Evolutionary conservation across 1,140 invertebrate genomes (phyloP).

Genomic region (Zaprionus gabonicus): DNA sequence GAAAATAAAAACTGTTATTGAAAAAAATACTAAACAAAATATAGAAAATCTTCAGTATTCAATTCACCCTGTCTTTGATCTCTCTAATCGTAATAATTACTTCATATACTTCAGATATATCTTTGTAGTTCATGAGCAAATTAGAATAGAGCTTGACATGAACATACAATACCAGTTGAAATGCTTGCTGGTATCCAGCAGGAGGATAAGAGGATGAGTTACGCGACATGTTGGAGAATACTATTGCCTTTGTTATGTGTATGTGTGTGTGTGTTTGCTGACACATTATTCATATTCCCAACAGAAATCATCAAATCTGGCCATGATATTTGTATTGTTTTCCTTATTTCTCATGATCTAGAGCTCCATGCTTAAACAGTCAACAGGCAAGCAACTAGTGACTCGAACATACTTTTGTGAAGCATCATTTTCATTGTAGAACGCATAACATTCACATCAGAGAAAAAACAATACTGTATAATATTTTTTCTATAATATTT

Average conservation of each 20-base stretch:
- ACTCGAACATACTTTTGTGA: not conserved
- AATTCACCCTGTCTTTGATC: too few species aligned
- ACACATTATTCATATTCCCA: not conserved
- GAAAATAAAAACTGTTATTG: too few species aligned
- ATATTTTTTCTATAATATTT: not conserved
- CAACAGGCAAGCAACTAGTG: not conserved
- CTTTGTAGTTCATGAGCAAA: too few species aligned
- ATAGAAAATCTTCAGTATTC: too few species aligned
- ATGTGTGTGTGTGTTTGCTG: not conserved
- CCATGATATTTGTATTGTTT: not conserved
- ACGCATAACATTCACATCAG: not conserved
- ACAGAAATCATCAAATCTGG: too few species aligned
- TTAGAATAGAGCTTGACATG: not conserved
- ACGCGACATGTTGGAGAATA: not conserved
- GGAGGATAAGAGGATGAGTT: constrained; percentile 11
- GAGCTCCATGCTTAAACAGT: not conserved
- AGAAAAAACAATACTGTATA: not conserved
- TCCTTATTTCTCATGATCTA: not conserved
- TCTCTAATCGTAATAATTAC: too few species aligned
- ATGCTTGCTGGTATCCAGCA: not conserved
- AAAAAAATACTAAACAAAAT: too few species aligned
- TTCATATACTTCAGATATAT: too few species aligned
- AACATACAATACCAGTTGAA: not conserved
- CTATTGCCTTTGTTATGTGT: not conserved
- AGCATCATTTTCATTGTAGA: not conserved